phyloP scores from a whole-genome alignment of 2,797 vertebrate species.

The Petrocephalus schoutedeni region DNA sequence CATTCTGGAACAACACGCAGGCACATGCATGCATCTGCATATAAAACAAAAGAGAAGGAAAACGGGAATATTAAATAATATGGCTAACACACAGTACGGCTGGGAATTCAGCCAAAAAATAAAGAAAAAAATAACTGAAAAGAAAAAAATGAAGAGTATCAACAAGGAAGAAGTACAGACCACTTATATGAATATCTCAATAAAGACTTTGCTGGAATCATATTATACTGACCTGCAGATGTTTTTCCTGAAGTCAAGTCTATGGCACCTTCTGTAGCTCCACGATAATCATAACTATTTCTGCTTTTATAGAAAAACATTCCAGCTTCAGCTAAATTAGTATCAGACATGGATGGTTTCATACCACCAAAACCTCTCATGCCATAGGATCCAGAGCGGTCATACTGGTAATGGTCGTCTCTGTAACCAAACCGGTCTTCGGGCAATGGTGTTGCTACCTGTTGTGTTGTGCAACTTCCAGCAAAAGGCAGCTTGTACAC shows the following conservation, averaged over 20 bases:
- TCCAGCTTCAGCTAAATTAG: conserved; percentile 78
- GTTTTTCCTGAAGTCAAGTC: conserved; percentile 91
- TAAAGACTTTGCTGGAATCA: conserved; percentile 1
- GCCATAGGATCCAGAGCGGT: conserved; percentile 66
- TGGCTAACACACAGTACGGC: conserved; percentile 39
- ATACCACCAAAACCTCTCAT: conserved; percentile 78
- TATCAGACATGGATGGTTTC: conserved; percentile 83
- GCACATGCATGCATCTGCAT: conserved; percentile 88
- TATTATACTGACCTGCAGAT: conserved; percentile 83
- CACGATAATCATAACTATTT: conserved; percentile 76
- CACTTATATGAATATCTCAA: neutral
- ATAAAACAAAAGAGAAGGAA: conserved; percentile 65
- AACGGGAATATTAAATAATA: conserved; percentile 59
- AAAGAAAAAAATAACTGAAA: conserved; percentile 47
- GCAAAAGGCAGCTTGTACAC: conserved; percentile 95
- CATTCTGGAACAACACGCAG: conserved; percentile 84
- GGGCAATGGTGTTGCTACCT: conserved; percentile 77
- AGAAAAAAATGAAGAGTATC: conserved; percentile 49
- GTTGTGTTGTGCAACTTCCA: conserved; percentile 82
- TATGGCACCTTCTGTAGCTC: conserved; percentile 78
- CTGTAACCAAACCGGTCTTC: conserved; percentile 80
- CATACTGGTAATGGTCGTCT: conserved; percentile 82
- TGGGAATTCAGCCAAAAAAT: conserved; percentile 36
- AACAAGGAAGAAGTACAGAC: conserved; percentile 57
- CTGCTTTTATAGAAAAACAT: conserved; percentile 81